phyloP scores from a whole-genome alignment of 2,797 vertebrate species.

The Oreochromis mossambicus region DNA sequence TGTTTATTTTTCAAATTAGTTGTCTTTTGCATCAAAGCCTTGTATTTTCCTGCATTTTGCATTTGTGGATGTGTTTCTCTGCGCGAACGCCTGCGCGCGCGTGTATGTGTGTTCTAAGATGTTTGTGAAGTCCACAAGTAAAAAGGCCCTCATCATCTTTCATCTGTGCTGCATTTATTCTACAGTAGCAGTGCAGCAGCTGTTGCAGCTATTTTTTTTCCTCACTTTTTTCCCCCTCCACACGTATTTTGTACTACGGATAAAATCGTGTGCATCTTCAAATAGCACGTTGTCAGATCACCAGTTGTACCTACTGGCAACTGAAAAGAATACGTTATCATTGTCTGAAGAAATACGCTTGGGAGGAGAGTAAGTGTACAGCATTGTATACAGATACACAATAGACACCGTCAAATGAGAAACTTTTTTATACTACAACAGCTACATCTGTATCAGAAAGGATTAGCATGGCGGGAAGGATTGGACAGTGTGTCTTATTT shows the following conservation, averaged over 20 bases:
- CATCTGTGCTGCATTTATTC: conserved; percentile 55
- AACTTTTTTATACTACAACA: conserved; percentile 34
- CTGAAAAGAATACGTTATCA: conserved; percentile 30
- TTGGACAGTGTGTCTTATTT: conserved; percentile 62
- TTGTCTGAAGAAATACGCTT: conserved; percentile 31
- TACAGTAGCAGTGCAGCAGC: conserved; percentile 39
- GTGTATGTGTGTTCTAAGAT: conserved; percentile 10
- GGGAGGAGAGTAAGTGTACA: background rate
- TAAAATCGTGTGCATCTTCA: conserved; percentile 16
- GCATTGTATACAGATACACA: conserved; percentile 31
- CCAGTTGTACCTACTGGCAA: conserved; percentile 13
- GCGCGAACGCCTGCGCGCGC: background rate
- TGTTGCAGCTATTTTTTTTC: conserved; percentile 36
- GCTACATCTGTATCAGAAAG: conserved; percentile 53
- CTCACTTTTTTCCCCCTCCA: background rate
- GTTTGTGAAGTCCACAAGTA: conserved; percentile 48
- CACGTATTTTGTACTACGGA: conserved; percentile 13
- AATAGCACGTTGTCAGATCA: background rate
- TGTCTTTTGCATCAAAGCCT: conserved; percentile 33
- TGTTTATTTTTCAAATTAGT: conserved; percentile 14
- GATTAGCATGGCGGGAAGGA: conserved; percentile 48
- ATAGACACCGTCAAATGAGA: conserved; percentile 31
- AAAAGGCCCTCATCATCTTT: conserved; percentile 56
- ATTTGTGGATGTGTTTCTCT: conserved; percentile 19
- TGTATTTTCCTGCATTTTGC: conserved; percentile 29